phyloP scores from a whole-genome alignment of 2,113 vertebrate species.

The Cygnus buccinator region DNA sequence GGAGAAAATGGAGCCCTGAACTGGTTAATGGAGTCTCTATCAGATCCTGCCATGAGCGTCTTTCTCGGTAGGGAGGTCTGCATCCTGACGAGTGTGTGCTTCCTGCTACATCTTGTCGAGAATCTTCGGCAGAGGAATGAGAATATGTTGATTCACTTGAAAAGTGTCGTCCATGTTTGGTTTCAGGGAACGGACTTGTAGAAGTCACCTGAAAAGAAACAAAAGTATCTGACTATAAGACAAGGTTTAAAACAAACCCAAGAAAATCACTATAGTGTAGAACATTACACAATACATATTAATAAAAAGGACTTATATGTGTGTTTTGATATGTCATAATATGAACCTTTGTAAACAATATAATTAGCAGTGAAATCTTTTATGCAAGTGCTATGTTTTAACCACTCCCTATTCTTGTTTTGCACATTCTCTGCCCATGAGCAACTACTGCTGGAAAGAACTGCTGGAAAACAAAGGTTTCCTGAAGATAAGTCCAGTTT shows the following conservation, averaged over 20 bases:
- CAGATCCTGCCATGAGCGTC: slow-evolving; percentile 88
- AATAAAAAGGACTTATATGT: neutral
- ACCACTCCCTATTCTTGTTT: slow-evolving; percentile 60
- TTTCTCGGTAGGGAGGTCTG: slow-evolving; percentile 83
- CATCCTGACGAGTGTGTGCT: slow-evolving; percentile 80
- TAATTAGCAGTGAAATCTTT: neutral
- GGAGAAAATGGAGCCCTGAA: slow-evolving; percentile 89
- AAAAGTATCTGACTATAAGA: neutral
- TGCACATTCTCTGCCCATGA: slow-evolving; percentile 50
- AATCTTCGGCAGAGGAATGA: slow-evolving; percentile 85
- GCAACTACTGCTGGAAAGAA: slow-evolving; percentile 4
- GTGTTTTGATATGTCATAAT: neutral
- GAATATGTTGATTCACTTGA: slow-evolving; percentile 90
- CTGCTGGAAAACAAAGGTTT: neutral
- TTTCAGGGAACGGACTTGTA: slow-evolving; percentile 88
- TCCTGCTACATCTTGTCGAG: slow-evolving; percentile 68
- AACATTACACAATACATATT: neutral
- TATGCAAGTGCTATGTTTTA: neutral
- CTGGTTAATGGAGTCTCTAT: slow-evolving; percentile 86
- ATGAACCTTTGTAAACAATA: neutral
- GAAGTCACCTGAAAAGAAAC: slow-evolving; percentile 83
- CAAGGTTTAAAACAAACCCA: neutral
- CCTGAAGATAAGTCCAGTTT: neutral
- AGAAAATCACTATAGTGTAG: neutral
- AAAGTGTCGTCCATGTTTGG: slow-evolving; percentile 84